Evolutionary conservation across 2,888 invertebrate genomes (phyloP), one percentile per base, ranked within the genome.

Genomic region (Herminia tarsipennalis): DNA sequence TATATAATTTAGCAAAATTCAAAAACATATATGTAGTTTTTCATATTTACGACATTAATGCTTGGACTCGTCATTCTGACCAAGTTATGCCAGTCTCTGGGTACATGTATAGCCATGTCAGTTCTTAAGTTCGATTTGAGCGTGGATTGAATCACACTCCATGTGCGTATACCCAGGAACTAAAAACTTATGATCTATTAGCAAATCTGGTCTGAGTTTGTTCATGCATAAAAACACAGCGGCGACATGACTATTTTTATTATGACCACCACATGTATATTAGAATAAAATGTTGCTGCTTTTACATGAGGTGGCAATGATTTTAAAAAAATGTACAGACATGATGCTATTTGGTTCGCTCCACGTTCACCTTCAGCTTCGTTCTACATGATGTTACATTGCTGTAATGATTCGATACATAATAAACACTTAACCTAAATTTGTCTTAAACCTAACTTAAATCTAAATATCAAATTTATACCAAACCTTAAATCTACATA

Each of bases 321-420:
- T 10, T 10, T 8, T 21, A 21, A 32, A 30, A n/a, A n/a, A n/a
- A n/a, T n/a, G n/a, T n/a, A n/a, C n/a, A n/a, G n/a, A n/a, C n/a
- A n/a, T n/a, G n/a, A n/a, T n/a, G n/a, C 47, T 36, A 47, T 41
- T 42, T 47, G 37, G 5, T 47, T 49, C 16, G 42, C 35, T 22
- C 48, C 48, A 22, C 48, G 48, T 27, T 38, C 42, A 17, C 34
- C 42, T 1, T 38, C 42, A 40, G 38, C 35, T 38, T 49, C 43
- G n/a, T 30, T 32, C 42, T 42, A 47, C 41, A 47, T 47, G 6
- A 37, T n/a, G n/a, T n/a, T n/a, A n/a, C n/a, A n/a, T n/a, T n/a
- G n/a, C n/a, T n/a, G n/a, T n/a, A n/a, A n/a, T n/a, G n/a, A n/a
- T n/a, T n/a, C n/a, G n/a, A n/a, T n/a, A n/a, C n/a, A n/a, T n/a